Evolutionary conservation across 2,888 invertebrate species (phyloP).

Genomic region (Achlya flavicornis): DNA sequence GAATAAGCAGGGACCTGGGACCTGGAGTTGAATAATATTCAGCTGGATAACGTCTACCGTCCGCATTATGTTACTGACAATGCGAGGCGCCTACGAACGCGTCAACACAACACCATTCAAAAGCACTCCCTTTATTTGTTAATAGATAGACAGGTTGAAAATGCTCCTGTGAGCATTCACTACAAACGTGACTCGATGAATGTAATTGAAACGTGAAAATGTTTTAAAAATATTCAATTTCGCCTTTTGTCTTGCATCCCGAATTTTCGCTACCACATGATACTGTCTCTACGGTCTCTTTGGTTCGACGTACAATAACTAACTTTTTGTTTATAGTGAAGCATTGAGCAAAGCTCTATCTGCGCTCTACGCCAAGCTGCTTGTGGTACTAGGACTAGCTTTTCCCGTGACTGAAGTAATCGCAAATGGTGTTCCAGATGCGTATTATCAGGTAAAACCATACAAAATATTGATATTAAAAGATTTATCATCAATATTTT

Average conservation of each 20-base stretch:
- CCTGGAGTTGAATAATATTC: conserved; percentile 24
- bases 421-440: conserved; percentile 88
- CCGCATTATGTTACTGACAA: conserved; percentile 56
- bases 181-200: conserved; percentile 42
- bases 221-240: conserved; percentile 21
- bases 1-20: conserved; percentile 9
- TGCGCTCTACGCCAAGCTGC: conserved; percentile 92
- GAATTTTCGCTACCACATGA: conserved; percentile 24
- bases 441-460: conserved; percentile 87
- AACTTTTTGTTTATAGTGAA: conserved; percentile 79
- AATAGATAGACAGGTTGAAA: conserved; percentile 60
- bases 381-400: conserved; percentile 92
- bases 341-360: conserved; percentile 89
- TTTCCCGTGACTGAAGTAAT: conserved; percentile 95
- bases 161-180: conserved; percentile 49
- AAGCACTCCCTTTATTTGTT: conserved; percentile 63
- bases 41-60: conserved; percentile 38
- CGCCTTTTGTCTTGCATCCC: conserved; percentile 5
- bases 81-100: conserved; percentile 49
- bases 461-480: too few species aligned
- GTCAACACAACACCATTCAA: conserved; percentile 64
- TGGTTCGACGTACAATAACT: conserved; percentile 12
- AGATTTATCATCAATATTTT: too few species aligned
- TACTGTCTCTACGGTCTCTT: background rate
- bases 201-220: conserved; percentile 51